phyloP scores from a whole-genome alignment of 2,113 vertebrate species.

The Strigops habroptila region DNA sequence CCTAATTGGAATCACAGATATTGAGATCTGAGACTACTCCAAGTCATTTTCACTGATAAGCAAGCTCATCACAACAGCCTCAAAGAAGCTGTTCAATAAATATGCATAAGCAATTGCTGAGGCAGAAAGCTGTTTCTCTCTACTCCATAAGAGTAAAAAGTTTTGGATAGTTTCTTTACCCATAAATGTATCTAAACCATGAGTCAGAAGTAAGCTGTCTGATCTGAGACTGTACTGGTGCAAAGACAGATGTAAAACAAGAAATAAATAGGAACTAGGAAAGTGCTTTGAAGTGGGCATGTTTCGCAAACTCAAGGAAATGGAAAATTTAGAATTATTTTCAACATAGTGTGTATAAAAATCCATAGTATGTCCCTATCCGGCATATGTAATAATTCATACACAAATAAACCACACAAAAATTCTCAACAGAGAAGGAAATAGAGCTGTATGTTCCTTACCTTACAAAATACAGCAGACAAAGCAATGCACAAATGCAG shows the following conservation, averaged over 20 bases:
- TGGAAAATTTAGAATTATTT: not conserved
- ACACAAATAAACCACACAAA: not conserved
- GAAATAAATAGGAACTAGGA: not conserved
- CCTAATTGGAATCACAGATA: constrained; percentile 53
- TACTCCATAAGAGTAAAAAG: not conserved
- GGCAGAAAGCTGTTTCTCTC: constrained; percentile 3
- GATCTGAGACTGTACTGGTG: not conserved
- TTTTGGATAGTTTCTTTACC: not conserved
- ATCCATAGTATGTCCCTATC: not conserved
- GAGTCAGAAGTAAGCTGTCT: not conserved
- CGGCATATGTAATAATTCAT: not conserved
- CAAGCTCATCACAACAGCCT: constrained; percentile 18
- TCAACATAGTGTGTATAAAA: not conserved
- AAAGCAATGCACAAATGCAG: not conserved
- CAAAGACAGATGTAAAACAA: not conserved
- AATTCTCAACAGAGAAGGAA: not conserved
- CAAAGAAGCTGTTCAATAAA: constrained; percentile 35
- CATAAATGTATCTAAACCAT: not conserved
- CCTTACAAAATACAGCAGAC: not conserved
- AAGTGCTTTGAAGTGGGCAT: not conserved
- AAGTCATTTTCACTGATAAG: constrained; percentile 34
- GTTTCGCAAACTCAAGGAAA: not conserved
- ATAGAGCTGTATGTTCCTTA: not conserved
- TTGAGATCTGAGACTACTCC: constrained; percentile 15
- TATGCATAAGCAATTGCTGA: constrained; percentile 5